Conservation (phyloP, 2,113 vertebrate genomes). For the Ovis canadensis region DNA sequence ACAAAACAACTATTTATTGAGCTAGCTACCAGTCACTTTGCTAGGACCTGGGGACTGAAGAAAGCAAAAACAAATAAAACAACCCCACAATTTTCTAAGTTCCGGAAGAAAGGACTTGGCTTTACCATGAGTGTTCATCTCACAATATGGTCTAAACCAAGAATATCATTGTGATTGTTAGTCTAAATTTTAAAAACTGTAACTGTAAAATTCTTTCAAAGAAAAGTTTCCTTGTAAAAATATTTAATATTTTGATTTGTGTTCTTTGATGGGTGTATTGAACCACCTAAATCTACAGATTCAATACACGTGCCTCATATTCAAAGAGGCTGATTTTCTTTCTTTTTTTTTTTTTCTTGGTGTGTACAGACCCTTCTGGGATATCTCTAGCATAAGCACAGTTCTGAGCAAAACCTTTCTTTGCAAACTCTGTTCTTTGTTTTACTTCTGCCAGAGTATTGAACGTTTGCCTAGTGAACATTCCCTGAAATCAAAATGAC, state of each 20-base stretch:
- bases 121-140: neutral
- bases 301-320: neutral
- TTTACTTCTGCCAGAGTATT: conserved; percentile 73
- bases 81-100: neutral
- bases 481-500: conserved; percentile 79
- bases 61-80: neutral
- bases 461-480: conserved; percentile 78
- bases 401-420: conserved; percentile 25
- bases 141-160: neutral
- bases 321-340: conserved; percentile 8
- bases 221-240: neutral
- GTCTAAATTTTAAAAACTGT: neutral
- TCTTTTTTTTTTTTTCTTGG: neutral
- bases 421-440: conserved; percentile 71
- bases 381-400: conserved; percentile 45
- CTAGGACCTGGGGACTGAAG: neutral
- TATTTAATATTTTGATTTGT: conserved; percentile 35
- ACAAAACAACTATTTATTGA: neutral
- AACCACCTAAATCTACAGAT: neutral
- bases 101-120: neutral
- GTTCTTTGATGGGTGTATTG: conserved; percentile 9
- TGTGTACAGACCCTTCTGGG: conserved; percentile 14
- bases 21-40: neutral
- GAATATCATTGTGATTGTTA: neutral
- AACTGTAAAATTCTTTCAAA: neutral